Percentiles rank a stretch among this genome's conserved stretches.
phyloP scores from a whole-genome alignment of 2,797 vertebrate species.

The Toxotes lorentzi region DNA sequence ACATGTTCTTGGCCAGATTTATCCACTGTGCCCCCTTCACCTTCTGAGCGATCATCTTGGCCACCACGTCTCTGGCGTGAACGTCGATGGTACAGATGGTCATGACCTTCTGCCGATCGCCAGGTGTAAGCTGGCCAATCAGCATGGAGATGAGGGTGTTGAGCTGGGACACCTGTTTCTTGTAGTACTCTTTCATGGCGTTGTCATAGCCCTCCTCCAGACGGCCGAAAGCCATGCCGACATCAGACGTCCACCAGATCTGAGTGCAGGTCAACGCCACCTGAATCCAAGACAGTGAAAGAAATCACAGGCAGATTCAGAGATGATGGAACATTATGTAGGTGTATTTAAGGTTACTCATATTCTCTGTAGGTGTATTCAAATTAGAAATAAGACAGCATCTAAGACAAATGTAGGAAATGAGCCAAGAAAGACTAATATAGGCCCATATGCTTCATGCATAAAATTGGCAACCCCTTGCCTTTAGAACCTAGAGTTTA shows the following conservation, averaged over 20 bases:
- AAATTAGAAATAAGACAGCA: background rate
- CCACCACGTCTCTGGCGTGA: constrained; percentile 95
- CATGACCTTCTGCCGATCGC: constrained; percentile 96
- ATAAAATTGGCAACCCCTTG: background rate
- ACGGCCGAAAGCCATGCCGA: constrained; percentile 91
- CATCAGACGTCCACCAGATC: constrained; percentile 97
- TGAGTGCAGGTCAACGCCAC: constrained; percentile 94
- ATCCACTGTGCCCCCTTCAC: constrained; percentile 68
- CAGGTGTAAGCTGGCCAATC: constrained; percentile 91
- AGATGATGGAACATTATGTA: background rate
- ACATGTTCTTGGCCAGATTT: background rate
- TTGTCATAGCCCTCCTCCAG: constrained; percentile 95
- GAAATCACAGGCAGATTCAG: background rate
- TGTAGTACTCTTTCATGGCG: constrained; percentile 94
- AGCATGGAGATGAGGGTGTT: constrained; percentile 94
- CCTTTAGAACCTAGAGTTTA: background rate
- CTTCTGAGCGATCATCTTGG: constrained; percentile 94
- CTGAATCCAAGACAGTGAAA: constrained; percentile 68
- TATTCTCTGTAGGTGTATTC: background rate
- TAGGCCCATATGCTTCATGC: constrained; percentile 3
- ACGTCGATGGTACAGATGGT: constrained; percentile 97
- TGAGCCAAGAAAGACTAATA: background rate
- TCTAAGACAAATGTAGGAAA: background rate
- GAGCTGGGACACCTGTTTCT: constrained; percentile 91
- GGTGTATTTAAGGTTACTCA: background rate